Base-by-base conservation (phyloP, 2,888 invertebrate species). In the Unio pictorum region DNA sequence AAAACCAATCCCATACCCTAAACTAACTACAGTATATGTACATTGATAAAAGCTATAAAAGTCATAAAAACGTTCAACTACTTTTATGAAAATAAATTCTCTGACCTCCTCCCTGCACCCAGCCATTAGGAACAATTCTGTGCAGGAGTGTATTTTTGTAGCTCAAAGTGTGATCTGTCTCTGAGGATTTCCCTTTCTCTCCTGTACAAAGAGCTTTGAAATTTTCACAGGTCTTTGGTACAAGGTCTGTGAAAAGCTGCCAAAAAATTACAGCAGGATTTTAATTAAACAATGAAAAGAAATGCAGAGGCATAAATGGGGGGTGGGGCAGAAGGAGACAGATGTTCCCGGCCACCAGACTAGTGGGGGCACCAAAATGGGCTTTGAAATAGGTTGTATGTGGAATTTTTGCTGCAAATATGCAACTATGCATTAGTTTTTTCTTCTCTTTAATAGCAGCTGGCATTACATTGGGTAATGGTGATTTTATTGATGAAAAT, bases 141-240 rank as follows among this genome's bases (percentile, higher is more conserved):
- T 94, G 94, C 26, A 94, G 90, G 4, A 92, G 91, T 0, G 93
- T 92, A 64, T 92, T 92, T 55, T 90, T 86, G 85, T 91, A 92
- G 75, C 84, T 77, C 34, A 91, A 82, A n/a, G 81, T 80, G 72
- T 84, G 58, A 55, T 83, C 85, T 58, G 84, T 80, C 20, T 78
- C 77, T 57, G 80, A 72, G 4, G 89, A 86, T 26, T 76, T 77
- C 8, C 89, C 90, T 57, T 84, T 85, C 71, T 87, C 88, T 78
- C 87, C 91, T 65, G 86, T 88, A 72, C 88, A 91, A 74, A 89
- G 86, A 26, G 82, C 86, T 82, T 85, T 84, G 78, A 90, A 92
- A 78, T 98, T 92, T 95, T 96, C 95, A 96, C 90, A 89, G 1
- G 90, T 97, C 92, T 96, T 96, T 90, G 97, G 93, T 88, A 97